Evolutionary conservation across 2,797 vertebrate species (phyloP), one percentile per base, ranked within the genome.

Genomic region (Chloroceryle inda): DNA sequence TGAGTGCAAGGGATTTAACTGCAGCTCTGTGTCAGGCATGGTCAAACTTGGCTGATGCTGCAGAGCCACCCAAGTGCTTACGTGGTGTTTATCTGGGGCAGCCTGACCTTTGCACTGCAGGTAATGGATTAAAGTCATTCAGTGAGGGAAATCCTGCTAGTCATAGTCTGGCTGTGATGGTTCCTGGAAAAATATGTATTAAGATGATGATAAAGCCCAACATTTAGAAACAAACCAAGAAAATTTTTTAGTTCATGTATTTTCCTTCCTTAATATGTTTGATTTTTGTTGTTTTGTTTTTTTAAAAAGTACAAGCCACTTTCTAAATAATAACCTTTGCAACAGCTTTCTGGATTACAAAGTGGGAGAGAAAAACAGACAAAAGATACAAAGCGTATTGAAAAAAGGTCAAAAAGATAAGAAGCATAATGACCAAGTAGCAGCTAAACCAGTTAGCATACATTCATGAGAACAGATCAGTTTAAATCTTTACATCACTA

Each of bases 81-180:
- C 0, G 0, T 0, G 0, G 45, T 56, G 29, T 42, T 42, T 19
- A 1, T 35, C 13, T 35, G 59, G 71, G 59, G 16, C 63, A 82
- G 67, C 59, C 44, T 7, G 31, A 50, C 33, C 75, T 40, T 26
- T 4, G 1, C 52, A 66, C 35, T 64, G 38, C 35, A 22, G 52
- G 15, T 3, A 35, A 63, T 7, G 23, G 38, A 47, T 35, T 73
- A 73, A 55, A 86, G 16, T 26, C 80, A n/a, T 14, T 73, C 26
- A 58, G 0, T 6, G n/a, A 50, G 19, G 47, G 8, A 88, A 67
- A 33, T 44, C 24, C 38, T 74, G 52, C 69, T n/a, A 18, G 16
- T 20, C 11, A 10, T 7, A 35, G 13, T 42, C 72, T 76, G 67
- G 6, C 31, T 68, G 12, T 20, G 55, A 21, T 21, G 18, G 26